These are phyloP conservation scores for Stichodactyla helianthus DNA, from an alignment of 64 coral and sea anemone species.

Conservation along the genomic window DNA sequence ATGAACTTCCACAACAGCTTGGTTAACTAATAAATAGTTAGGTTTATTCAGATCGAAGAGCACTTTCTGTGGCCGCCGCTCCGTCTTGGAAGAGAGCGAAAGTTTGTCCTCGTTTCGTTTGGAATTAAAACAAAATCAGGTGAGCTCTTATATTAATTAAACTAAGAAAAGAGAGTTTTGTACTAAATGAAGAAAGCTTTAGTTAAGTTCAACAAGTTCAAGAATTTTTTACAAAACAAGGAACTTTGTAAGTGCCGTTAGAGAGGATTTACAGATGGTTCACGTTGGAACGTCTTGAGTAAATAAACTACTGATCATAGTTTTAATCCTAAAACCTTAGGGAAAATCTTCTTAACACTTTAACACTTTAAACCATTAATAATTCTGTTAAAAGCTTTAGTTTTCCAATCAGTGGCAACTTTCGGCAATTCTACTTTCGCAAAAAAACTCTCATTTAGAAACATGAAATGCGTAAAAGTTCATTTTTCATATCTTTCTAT, in stretches of 20 bases:
- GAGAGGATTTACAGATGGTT: neutral
- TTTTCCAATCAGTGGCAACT: no score
- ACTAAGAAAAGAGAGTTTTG: neutral
- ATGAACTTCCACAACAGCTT: neutral
- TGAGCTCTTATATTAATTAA: neutral
- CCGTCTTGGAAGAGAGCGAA: no score
- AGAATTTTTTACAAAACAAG: neutral
- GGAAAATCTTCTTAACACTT: neutral
- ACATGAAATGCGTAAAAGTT: no score
- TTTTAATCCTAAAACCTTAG: no score
- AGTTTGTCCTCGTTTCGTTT: neutral
- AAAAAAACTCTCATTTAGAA: no score
- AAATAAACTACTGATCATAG: no score
- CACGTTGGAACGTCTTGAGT: no score
- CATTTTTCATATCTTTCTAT: no score
- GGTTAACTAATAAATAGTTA: constrained; percentile 4
- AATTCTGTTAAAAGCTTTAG: neutral
- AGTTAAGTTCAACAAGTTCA: no score
- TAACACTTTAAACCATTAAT: neutral
- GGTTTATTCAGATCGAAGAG: neutral
- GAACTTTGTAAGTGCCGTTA: neutral
- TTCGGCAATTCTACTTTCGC: no score
- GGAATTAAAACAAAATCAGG: neutral
- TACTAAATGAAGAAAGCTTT: no score
- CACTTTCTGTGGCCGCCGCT: neutral